Percentiles rank a stretch among this genome's conserved stretches.
These are phyloP conservation scores for Piscicola geometra DNA, from an alignment of 2,888 invertebrate species.

Conservation along the genomic window DNA sequence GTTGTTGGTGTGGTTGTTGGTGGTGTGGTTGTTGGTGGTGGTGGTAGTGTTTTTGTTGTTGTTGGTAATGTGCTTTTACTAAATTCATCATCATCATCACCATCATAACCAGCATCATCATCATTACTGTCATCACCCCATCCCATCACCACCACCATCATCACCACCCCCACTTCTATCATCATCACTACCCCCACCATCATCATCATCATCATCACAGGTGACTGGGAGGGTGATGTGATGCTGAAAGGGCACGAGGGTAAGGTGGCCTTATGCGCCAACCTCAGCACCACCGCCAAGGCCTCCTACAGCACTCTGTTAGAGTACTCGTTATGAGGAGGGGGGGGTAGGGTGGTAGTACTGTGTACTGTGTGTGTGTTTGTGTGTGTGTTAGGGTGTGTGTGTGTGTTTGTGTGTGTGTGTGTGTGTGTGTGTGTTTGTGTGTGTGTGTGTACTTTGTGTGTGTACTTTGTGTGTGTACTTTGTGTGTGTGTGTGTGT, in stretches of 20 bases:
- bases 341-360: neutral
- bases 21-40: neutral
- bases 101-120: no score
- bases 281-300: conserved; percentile 51
- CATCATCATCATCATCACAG: conserved; percentile 16
- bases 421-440: conserved; percentile 22
- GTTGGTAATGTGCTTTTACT: no score
- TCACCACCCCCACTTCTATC: no score
- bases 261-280: conserved; percentile 54
- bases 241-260: conserved; percentile 47
- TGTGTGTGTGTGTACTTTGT: neutral
- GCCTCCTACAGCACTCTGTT: conserved; percentile 55
- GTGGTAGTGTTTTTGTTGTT: conserved; percentile 2
- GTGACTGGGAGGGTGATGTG: conserved; percentile 52
- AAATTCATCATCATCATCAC: no score
- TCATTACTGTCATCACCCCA: no score
- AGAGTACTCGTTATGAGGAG: conserved; percentile 47
- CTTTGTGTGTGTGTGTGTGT: conserved; percentile 17
- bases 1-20: no score
- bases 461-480: conserved; percentile 2
- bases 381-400: conserved; percentile 17
- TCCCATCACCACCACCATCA: no score
- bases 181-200: no score
- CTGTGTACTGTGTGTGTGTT: neutral
- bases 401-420: conserved; percentile 29